Evolutionary conservation across 2,888 invertebrate species (phyloP), one percentile per base, ranked within the genome.

Genomic region (Cephus pygmeus): DNA sequence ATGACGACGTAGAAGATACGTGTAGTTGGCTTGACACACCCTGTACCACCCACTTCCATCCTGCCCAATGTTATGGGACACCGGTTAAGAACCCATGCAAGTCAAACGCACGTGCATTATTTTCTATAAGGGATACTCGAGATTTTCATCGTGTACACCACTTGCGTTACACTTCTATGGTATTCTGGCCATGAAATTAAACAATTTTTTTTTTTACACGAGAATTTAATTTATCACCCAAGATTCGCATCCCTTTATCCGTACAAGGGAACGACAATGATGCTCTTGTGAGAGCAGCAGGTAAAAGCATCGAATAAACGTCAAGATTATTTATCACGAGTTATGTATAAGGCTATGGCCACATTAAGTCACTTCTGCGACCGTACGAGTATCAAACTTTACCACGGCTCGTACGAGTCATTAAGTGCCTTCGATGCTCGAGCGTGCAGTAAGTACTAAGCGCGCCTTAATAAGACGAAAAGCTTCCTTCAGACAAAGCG

Each of bases 31-130:
- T 79, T 83, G 84, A 81, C 86, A 86, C 89, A 89, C 88, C 88
- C 85, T 84, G 86, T 82, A 83, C 88, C 87, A 86, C 89, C 89
- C 87, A 89, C 87, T 89, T 88, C 88, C 88, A 86, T 85, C 85
- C 83, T 77, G 81, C 33, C 75, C 80, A 81, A 77, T 80, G 82
- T 80, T 80, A 81, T 56, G 83, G 81, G 83, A 81, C 81, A 79
- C 81, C 81, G 84, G 56, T 56, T 83, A 81, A 81, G 85, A 88
- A 56, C 56, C 56, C 56, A 56, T 56, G 56, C 23, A 56, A 87
- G 88, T 86, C 84, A 85, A 86, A 85, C 79, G 83, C 86, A 84
- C 84, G 81, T 34, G 71, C 85, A 85, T 87, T 85, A 86, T 87
- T 88, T 88, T 88, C 87, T 84, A 81, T 87, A 88, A 88, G 81